A percentile compares a stretch with the other conserved stretches of the same genome.
Conservation (phyloP, 1,140 invertebrate species). For the Cherax quadricarinatus region DNA sequence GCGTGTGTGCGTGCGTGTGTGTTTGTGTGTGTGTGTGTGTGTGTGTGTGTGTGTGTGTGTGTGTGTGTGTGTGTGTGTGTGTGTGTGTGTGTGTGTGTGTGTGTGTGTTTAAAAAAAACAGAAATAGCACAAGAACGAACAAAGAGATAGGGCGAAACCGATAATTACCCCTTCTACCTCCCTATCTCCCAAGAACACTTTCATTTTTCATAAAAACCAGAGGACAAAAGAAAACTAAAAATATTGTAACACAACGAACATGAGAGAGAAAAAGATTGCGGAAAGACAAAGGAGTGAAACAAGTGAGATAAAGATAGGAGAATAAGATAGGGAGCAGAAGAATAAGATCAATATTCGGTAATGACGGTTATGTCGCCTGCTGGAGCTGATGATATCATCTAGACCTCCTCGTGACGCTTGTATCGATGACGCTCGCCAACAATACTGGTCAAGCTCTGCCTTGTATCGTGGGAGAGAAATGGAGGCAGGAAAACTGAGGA, state of each 20-base stretch:
- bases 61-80: no score
- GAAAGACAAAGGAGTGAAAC: neutral
- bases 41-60: no score
- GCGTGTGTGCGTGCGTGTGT: no score
- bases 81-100: no score
- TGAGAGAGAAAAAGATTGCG: neutral
- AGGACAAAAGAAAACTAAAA: neutral
- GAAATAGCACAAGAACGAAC: neutral
- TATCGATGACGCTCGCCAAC: no score
- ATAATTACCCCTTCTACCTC: neutral
- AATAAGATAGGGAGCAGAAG: neutral
- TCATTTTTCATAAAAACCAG: neutral
- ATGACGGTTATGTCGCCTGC: neutral
- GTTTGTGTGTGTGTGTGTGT: no score
- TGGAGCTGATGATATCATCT: neutral
- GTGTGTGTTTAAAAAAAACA: neutral
- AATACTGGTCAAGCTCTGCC: neutral
- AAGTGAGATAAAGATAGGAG: neutral
- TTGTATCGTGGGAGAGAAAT: neutral
- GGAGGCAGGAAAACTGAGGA: neutral
- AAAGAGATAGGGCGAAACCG: neutral
- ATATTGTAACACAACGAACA: neutral
- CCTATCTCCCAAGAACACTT: no score
- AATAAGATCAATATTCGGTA: constrained; percentile 13
- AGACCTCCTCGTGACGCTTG: no score